A percentile compares a stretch with the other conserved stretches of the same genome.
Evolutionary conservation across 2,113 vertebrate species (phyloP).

Genomic region (Bubo scandiacus): DNA sequence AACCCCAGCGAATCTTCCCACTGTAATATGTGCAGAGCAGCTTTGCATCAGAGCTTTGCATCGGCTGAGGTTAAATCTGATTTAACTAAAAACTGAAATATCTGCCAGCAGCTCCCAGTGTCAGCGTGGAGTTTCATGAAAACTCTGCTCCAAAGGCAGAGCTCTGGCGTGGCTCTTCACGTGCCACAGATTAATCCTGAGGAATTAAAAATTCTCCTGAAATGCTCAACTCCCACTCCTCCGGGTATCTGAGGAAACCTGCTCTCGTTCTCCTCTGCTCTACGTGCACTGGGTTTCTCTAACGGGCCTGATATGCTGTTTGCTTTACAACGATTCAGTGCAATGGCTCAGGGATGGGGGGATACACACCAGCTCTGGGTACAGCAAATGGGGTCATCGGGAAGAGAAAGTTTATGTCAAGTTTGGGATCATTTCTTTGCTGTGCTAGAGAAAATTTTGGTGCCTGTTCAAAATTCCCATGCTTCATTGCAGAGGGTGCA

Average conservation of each 20-base stretch:
- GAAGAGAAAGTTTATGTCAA: not conserved
- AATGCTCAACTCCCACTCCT: not conserved
- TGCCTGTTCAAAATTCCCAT: not conserved
- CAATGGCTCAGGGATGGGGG: not conserved
- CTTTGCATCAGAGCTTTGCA: not conserved
- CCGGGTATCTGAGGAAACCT: not conserved
- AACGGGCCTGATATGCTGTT: not conserved
- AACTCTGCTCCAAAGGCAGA: not conserved
- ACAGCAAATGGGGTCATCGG: not conserved
- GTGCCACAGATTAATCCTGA: not conserved
- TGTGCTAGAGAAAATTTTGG: not conserved
- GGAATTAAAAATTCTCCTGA: not conserved
- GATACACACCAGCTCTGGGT: not conserved
- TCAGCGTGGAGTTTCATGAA: not conserved
- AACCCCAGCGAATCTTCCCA: not conserved
- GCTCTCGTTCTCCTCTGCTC: not conserved
- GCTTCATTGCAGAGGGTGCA: not conserved
- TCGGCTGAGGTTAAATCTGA: not conserved
- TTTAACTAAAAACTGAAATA: not conserved
- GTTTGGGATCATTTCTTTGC: not conserved
- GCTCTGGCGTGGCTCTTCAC: not conserved
- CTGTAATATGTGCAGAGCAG: not conserved
- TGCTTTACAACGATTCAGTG: not conserved
- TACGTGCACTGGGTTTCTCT: fast-evolving
- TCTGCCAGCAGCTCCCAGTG: fast-evolving